These are phyloP conservation scores for Oryzias javanicus DNA, from an alignment of 2,113 vertebrate genomes.

Conservation along the genomic window DNA sequence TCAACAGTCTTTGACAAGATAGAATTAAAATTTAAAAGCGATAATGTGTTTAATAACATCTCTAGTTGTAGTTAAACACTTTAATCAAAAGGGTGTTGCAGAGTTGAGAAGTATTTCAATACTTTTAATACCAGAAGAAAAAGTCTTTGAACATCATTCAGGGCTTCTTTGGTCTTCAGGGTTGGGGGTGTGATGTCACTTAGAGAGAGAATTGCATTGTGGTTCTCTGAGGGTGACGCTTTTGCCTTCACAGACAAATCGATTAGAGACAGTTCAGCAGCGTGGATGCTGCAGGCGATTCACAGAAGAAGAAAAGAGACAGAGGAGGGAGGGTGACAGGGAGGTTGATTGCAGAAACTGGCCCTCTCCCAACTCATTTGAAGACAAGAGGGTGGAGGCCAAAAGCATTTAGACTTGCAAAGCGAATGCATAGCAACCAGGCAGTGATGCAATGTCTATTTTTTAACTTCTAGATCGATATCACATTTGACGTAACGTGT, in stretches of 20 bases:
- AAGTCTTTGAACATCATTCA: constrained; percentile 59
- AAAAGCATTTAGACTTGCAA: constrained; percentile 28
- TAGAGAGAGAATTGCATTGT: constrained; percentile 77
- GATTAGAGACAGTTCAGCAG: constrained; percentile 95
- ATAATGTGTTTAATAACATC: too few relatives aligned
- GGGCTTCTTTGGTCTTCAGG: constrained; percentile 75
- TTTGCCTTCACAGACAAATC: constrained; percentile 94
- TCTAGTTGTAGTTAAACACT: neutral
- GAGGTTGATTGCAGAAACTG: constrained; percentile 14
- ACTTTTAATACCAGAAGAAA: constrained; percentile 41
- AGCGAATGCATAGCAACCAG: constrained; percentile 11
- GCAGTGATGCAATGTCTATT: constrained; percentile 21
- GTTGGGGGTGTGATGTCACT: constrained; percentile 67
- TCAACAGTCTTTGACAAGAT: too few relatives aligned
- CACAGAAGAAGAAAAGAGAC: constrained; percentile 73
- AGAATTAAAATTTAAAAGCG: too few relatives aligned
- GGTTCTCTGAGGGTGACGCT: constrained; percentile 73
- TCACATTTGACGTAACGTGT: constrained; percentile 6
- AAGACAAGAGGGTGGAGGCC: constrained; percentile 8
- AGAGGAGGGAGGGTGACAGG: constrained; percentile 5
- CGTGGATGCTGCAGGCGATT: constrained; percentile 87
- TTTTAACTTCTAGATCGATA: constrained; percentile 20
- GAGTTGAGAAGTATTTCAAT: constrained; percentile 17
- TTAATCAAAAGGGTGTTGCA: constrained; percentile 16
- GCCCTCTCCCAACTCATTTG: constrained; percentile 49